phyloP scores from a whole-genome alignment of 2,797 vertebrate species.

The Pantherophis vulpinus region DNA sequence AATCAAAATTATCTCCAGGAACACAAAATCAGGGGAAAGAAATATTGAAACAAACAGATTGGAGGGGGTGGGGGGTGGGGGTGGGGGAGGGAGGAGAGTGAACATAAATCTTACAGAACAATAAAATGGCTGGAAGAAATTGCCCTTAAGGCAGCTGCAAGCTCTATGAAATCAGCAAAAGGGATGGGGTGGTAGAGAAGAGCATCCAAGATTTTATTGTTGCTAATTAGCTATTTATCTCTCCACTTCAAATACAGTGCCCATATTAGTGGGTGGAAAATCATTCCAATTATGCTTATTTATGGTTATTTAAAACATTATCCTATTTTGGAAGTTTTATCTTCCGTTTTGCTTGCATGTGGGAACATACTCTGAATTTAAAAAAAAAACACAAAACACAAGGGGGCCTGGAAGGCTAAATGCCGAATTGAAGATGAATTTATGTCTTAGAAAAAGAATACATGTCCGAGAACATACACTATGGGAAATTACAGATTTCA shows the following conservation, averaged over 20 bases:
- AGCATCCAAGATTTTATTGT: constrained; percentile 51
- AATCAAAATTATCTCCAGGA: constrained; percentile 41
- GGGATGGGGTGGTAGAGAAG: constrained; percentile 16
- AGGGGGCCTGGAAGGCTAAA: not conserved
- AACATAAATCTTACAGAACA: constrained; percentile 42
- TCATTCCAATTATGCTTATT: constrained; percentile 45
- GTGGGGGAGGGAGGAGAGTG: no score
- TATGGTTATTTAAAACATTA: constrained; percentile 50
- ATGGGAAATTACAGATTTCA: not conserved
- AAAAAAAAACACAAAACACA: not conserved
- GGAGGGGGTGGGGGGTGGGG: not conserved
- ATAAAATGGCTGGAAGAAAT: constrained; percentile 51
- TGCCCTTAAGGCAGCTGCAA: constrained; percentile 59
- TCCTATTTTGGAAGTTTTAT: constrained; percentile 43
- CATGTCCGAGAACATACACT: not conserved
- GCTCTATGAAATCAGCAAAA: constrained; percentile 59
- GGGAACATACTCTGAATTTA: not conserved
- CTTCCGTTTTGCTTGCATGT: constrained; percentile 19
- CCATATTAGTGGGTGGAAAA: constrained; percentile 35
- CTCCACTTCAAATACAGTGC: constrained; percentile 42
- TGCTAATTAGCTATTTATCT: constrained; percentile 60
- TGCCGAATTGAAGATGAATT: not conserved
- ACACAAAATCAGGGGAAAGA: constrained; percentile 40
- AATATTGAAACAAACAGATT: constrained; percentile 44
- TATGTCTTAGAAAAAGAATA: not conserved